A percentile compares a stretch with the other conserved stretches of the same genome.
Evolutionary conservation across 2,797 vertebrate genomes (phyloP).

Genomic region (Danio choprae): DNA sequence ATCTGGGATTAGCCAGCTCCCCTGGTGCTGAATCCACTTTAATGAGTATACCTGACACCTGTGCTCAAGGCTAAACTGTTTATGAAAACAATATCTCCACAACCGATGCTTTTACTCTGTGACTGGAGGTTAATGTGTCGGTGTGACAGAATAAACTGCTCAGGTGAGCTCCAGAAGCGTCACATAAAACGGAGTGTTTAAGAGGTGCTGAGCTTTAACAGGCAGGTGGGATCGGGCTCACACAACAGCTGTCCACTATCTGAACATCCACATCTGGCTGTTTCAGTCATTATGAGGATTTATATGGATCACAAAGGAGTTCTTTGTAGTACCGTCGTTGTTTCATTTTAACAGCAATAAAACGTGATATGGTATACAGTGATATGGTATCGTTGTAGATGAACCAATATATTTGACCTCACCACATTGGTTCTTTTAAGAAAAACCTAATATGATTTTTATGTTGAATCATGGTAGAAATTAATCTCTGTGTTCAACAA

Average conservation of each 20-base stretch:
- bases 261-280: slow-evolving; percentile 4
- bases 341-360: slow-evolving; percentile 60
- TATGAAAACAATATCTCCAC: slow-evolving; percentile 48
- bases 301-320: slow-evolving; percentile 2
- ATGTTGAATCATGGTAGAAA: too few relatives aligned
- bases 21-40: slow-evolving; percentile 22
- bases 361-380: too few relatives aligned
- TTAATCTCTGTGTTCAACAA: too few relatives aligned
- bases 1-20: slow-evolving; percentile 45
- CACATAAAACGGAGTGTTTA: slow-evolving; percentile 78
- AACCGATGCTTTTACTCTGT: slow-evolving; percentile 35
- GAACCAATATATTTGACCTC: too few relatives aligned
- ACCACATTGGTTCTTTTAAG: too few relatives aligned
- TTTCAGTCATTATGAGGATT: slow-evolving; percentile 18
- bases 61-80: slow-evolving; percentile 28
- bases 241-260: slow-evolving; percentile 30
- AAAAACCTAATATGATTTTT: too few relatives aligned
- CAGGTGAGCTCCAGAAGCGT: slow-evolving; percentile 70
- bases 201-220: slow-evolving; percentile 76
- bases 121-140: slow-evolving; percentile 57
- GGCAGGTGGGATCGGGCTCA: slow-evolving; percentile 62
- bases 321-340: neutral
- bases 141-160: slow-evolving; percentile 61
- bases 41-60: slow-evolving; percentile 43
- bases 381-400: too few relatives aligned